phyloP scores from a whole-genome alignment of 2,113 vertebrate genomes.

The Mustela nigripes region DNA sequence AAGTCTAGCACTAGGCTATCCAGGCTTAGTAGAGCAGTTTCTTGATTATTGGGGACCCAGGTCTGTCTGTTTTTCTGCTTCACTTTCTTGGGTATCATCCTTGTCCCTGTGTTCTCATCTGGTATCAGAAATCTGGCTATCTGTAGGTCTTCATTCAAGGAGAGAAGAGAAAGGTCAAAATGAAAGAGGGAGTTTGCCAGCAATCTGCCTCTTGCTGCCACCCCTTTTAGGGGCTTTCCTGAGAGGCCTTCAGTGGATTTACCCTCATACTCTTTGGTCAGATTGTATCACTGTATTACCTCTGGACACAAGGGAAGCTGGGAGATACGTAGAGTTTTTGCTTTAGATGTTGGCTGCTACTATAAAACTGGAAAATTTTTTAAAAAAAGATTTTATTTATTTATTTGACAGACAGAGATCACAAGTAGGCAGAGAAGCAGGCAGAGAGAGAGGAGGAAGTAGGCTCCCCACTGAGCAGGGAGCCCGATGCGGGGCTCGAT shows the following conservation, averaged over 20 bases:
- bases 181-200: not conserved
- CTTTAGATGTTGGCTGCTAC: not conserved
- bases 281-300: not conserved
- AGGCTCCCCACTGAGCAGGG: too few relatives aligned
- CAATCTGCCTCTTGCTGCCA: not conserved
- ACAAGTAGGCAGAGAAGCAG: too few relatives aligned
- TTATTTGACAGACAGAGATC: too few relatives aligned
- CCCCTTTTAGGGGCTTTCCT: not conserved
- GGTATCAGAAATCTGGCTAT: not conserved
- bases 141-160: not conserved
- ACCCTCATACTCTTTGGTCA: too few relatives aligned
- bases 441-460: too few relatives aligned
- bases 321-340: not conserved
- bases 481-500: too few relatives aligned
- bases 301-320: not conserved
- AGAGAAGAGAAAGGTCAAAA: not conserved
- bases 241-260: not conserved
- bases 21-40: not conserved
- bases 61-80: not conserved
- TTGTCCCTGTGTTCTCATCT: not conserved
- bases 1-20: not conserved
- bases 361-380: not conserved
- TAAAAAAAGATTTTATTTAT: not conserved
- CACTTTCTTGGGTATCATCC: not conserved
- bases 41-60: not conserved